Conservation (phyloP, 2,888 invertebrate genomes). For the Spialia ferax region DNA sequence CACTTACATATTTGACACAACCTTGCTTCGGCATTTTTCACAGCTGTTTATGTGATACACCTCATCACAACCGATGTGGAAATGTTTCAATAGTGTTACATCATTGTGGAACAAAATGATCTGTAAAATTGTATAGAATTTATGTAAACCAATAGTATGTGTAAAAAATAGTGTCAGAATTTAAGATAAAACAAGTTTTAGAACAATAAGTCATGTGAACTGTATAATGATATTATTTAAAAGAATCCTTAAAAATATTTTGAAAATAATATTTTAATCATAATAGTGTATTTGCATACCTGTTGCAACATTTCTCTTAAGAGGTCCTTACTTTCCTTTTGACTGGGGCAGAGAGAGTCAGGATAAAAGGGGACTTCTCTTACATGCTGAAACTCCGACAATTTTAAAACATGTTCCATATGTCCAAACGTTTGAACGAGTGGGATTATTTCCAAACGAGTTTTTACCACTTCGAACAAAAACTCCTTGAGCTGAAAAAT, state of each 20-base stretch:
- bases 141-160: background rate
- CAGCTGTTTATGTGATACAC: constrained; percentile 91
- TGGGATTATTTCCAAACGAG: constrained; percentile 90
- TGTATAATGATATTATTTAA: no score
- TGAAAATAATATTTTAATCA: no score
- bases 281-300: constrained; percentile 76
- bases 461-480: constrained; percentile 75
- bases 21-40: constrained; percentile 73
- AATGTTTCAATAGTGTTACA: constrained; percentile 62
- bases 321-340: constrained; percentile 83
- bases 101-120: constrained; percentile 67
- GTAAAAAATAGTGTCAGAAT: no score
- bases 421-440: constrained; percentile 96
- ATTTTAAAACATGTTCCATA: constrained; percentile 92
- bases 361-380: constrained; percentile 88
- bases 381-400: constrained; percentile 88
- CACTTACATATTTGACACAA: constrained; percentile 57
- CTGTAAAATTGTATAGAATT: constrained; percentile 52
- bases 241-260: no score
- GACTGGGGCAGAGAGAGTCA: constrained; percentile 90
- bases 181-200: no score
- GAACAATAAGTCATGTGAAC: no score
- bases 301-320: constrained; percentile 91
- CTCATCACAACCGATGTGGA: constrained; percentile 95
- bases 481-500: constrained; percentile 61